These are phyloP conservation scores for Microchirus variegatus DNA, from an alignment of 2,797 vertebrate species.

Conservation along the genomic window DNA sequence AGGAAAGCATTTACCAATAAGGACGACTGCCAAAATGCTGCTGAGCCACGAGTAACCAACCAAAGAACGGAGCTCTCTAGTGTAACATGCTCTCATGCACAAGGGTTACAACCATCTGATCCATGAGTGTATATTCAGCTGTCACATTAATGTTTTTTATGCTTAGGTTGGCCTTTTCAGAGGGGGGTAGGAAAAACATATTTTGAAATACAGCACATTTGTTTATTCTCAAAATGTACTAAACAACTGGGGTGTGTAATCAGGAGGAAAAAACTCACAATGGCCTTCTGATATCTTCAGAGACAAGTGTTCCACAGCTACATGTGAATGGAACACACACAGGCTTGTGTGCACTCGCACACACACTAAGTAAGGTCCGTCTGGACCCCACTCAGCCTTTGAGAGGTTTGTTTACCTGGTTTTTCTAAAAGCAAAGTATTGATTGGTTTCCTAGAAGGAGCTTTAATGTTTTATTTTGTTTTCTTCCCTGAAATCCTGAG, in stretches of 20 bases:
- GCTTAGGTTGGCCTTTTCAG: constrained; percentile 49
- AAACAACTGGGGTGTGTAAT: constrained; percentile 64
- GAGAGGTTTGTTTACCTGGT: constrained; percentile 41
- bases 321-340: constrained; percentile 50
- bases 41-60: constrained; percentile 5
- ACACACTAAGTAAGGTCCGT: no score
- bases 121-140: constrained; percentile 33
- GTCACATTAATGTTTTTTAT: constrained; percentile 41
- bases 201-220: constrained; percentile 58
- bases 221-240: constrained; percentile 56
- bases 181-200: constrained; percentile 15
- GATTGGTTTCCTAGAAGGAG: not conserved
- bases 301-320: constrained; percentile 62
- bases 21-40: constrained; percentile 10
- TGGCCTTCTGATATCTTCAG: constrained; percentile 51
- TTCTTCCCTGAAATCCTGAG: no score
- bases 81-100: constrained; percentile 9
- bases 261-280: constrained; percentile 69
- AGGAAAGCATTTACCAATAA: constrained; percentile 33
- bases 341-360: not conserved
- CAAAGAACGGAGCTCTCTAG: constrained; percentile 1
- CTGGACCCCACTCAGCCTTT: constrained; percentile 5
- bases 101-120: constrained; percentile 33
- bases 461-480: no score
- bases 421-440: constrained; percentile 10